A percentile compares a stretch with the other conserved stretches of the same genome.
phyloP scores from a whole-genome alignment of 1,140 invertebrate genomes.

The Onthophagus taurus region DNA sequence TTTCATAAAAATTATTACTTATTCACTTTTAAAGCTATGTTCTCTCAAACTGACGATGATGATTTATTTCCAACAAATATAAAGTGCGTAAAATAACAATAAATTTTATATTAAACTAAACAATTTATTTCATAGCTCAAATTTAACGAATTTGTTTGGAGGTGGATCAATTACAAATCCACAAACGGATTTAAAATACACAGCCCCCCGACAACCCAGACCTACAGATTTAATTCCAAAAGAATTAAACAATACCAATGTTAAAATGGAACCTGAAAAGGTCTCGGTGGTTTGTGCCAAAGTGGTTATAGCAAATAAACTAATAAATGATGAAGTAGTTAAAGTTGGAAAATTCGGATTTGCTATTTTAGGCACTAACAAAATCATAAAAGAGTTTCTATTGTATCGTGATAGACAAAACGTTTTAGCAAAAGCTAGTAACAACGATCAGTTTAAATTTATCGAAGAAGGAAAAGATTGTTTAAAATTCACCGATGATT shows the following conservation, averaged over 20 bases:
- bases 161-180: not conserved
- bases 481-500: constrained; percentile 21
- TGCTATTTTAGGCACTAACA: constrained; percentile 18
- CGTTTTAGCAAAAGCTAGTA: constrained; percentile 17
- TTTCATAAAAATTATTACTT: too few relatives aligned
- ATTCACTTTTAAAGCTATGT: too few relatives aligned
- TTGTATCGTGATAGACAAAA: constrained; percentile 24
- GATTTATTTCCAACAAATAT: constrained; percentile 8
- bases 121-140: constrained; percentile 18
- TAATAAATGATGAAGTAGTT: constrained; percentile 14
- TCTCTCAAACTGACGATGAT: constrained; percentile 9
- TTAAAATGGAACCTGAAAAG: constrained; percentile 13
- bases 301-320: constrained; percentile 22
- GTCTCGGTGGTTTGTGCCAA: constrained; percentile 17
- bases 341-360: constrained; percentile 21
- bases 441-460: constrained; percentile 15
- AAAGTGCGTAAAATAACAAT: constrained; percentile 2
- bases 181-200: constrained; percentile 20
- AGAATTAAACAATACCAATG: constrained; percentile 2
- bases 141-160: constrained; percentile 23
- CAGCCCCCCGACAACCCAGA: constrained; percentile 26
- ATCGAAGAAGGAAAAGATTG: constrained; percentile 19
- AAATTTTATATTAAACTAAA: not conserved
- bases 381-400: constrained; percentile 22
- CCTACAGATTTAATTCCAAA: not conserved